These are phyloP conservation scores for Vespertilio murinus DNA, from an alignment of 2,797 vertebrate genomes.

Conservation along the genomic window DNA sequence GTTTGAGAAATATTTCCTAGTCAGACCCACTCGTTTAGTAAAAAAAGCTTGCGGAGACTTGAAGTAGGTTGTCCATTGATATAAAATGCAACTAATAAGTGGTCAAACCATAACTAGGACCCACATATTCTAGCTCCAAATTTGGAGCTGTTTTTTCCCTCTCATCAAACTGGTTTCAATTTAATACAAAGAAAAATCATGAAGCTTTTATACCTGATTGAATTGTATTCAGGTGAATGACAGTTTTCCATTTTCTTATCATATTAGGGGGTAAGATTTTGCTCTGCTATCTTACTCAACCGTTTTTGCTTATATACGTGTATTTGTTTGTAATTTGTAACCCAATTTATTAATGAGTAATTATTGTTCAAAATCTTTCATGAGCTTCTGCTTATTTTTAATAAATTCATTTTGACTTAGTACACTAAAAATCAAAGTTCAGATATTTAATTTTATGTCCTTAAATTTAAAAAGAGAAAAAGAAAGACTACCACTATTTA, in stretches of 20 bases:
- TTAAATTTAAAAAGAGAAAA: slow-evolving; percentile 31
- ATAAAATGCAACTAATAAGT: neutral
- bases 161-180: neutral
- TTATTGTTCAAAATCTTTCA: slow-evolving; percentile 18
- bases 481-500: neutral
- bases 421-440: neutral
- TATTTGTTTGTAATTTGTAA: slow-evolving; percentile 48
- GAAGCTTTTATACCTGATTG: neutral
- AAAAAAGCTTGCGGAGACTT: slow-evolving; percentile 1
- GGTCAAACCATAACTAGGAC: neutral
- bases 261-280: neutral
- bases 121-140: neutral
- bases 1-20: neutral
- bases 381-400: slow-evolving; percentile 45
- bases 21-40: neutral
- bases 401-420: neutral
- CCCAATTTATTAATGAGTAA: neutral
- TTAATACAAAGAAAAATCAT: slow-evolving; percentile 4
- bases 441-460: slow-evolving; percentile 34
- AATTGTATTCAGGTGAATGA: neutral
- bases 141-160: neutral
- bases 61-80: neutral
- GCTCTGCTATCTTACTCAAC: neutral
- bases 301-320: neutral
- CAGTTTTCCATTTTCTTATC: neutral